phyloP scores from a whole-genome alignment of 2,888 invertebrate species.

The Drosophila antonietae region DNA sequence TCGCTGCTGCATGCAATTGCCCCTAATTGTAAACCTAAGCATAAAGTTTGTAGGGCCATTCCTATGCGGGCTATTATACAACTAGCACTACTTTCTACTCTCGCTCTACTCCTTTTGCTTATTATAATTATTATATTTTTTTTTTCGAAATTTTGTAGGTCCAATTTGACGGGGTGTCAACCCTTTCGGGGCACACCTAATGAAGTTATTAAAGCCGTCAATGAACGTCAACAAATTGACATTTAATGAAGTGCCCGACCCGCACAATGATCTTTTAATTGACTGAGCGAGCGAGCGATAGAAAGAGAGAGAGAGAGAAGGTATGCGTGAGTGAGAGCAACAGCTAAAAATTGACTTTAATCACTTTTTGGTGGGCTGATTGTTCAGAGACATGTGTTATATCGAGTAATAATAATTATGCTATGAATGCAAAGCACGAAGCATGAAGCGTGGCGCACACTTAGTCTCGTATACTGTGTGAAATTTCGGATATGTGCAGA shows the following conservation, averaged over 20 bases:
- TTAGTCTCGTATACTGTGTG: constrained; percentile 11
- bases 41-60: constrained; percentile 19
- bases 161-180: constrained; percentile 29
- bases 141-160: neutral
- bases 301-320: neutral
- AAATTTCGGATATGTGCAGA: neutral
- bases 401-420: constrained; percentile 51
- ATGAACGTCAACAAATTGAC: constrained; percentile 78
- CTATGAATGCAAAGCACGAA: constrained; percentile 46
- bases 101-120: neutral
- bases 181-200: constrained; percentile 58
- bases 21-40: constrained; percentile 26
- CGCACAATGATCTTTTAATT: constrained; percentile 79
- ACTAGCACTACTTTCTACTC: neutral
- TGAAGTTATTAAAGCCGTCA: constrained; percentile 75
- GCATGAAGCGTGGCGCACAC: constrained; percentile 56
- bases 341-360: constrained; percentile 71
- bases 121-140: constrained; percentile 7
- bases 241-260: constrained; percentile 75
- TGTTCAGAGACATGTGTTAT: constrained; percentile 33
- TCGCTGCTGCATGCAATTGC: constrained; percentile 25
- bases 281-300: constrained; percentile 11
- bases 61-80: constrained; percentile 46
- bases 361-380: constrained; percentile 54
- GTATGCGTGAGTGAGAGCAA: neutral